A percentile compares a stretch with the other conserved stretches of the same genome.
Evolutionary conservation across 2,797 vertebrate species (phyloP).

Genomic region (Enteromius paludinosus): DNA sequence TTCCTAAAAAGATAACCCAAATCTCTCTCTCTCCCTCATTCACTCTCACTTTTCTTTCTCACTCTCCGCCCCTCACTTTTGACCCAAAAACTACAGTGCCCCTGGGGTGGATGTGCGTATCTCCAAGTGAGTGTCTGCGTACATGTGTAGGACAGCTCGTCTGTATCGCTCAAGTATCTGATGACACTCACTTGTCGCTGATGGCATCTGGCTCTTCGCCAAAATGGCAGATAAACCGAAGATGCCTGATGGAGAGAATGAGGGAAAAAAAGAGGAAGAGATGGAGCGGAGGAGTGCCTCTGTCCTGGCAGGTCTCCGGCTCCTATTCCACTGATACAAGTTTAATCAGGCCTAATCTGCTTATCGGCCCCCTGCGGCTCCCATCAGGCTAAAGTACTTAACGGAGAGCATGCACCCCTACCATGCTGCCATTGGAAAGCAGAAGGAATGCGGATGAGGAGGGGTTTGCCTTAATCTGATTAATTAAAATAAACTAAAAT

Average conservation of each 20-base stretch:
- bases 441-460: conserved; percentile 67
- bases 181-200: conserved; percentile 67
- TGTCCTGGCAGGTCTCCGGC: conserved; percentile 78
- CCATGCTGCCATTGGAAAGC: conserved; percentile 76
- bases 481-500: conserved; percentile 72
- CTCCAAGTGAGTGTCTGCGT: conserved; percentile 55
- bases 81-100: conserved; percentile 60
- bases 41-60: conserved; percentile 41
- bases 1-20: conserved; percentile 65
- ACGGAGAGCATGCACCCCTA: conserved; percentile 73
- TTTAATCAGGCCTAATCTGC: conserved; percentile 88
- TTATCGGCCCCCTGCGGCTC: conserved; percentile 80
- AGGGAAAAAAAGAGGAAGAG: conserved; percentile 41
- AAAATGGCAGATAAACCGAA: conserved; percentile 74
- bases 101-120: conserved; percentile 62
- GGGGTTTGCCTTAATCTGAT: conserved; percentile 70
- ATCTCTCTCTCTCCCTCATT: conserved; percentile 23
- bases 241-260: conserved; percentile 49
- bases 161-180: conserved; percentile 65
- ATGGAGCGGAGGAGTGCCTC: conserved; percentile 53
- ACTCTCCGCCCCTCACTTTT: conserved; percentile 41
- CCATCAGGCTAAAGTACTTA: conserved; percentile 80
- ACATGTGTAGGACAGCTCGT: conserved; percentile 53
- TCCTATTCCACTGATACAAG: conserved; percentile 83
- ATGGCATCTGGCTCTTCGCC: conserved; percentile 77